Conservation (phyloP, 2,113 vertebrate species). For the Macquaria ambigua region DNA sequence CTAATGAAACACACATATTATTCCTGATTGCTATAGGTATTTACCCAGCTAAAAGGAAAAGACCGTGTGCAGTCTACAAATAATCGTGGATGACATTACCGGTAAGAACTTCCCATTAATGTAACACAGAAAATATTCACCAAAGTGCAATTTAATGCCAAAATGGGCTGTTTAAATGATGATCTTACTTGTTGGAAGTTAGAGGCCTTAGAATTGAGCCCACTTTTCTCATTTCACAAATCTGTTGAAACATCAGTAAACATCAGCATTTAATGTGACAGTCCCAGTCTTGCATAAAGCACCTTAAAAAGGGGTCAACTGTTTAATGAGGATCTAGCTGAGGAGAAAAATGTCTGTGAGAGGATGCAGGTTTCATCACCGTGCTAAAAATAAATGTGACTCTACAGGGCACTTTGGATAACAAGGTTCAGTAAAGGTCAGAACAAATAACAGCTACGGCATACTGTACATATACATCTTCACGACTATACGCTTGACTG, state of each 20-base stretch:
- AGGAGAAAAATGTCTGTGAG: not conserved
- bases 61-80: not conserved
- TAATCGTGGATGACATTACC: not conserved
- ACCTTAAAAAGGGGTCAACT: not conserved
- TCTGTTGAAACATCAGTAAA: not conserved
- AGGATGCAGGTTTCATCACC: not conserved
- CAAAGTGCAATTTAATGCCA: no score
- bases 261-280: not conserved
- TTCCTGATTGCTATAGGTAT: not conserved
- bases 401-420: constrained; percentile 11
- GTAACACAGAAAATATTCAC: no score
- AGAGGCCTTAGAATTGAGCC: not conserved
- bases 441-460: not conserved
- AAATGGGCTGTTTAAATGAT: no score
- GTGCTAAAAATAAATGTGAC: constrained; percentile 23
- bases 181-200: not conserved
- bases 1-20: not conserved
- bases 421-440: constrained; percentile 11
- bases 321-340: not conserved
- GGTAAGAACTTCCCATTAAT: no score
- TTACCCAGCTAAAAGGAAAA: not conserved
- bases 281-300: not conserved
- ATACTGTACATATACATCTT: no score
- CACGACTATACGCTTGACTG: not conserved
- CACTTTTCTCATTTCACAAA: not conserved